These are phyloP conservation scores for Drosophila lutescens DNA, from an alignment of 2,888 invertebrate species.

Conservation along the genomic window DNA sequence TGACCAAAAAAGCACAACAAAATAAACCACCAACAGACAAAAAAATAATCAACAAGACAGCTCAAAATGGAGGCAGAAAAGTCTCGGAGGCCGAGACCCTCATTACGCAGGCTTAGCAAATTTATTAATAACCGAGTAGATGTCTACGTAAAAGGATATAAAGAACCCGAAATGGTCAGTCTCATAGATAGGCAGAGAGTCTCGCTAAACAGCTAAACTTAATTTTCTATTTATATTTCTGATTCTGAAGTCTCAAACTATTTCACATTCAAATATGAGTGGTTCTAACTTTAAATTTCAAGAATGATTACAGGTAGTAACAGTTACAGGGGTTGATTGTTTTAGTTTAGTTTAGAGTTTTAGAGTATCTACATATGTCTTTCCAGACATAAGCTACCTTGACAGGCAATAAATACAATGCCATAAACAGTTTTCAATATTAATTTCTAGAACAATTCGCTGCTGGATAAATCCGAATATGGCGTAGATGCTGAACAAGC, in stretches of 20 bases:
- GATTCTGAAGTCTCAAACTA: too few relatives aligned
- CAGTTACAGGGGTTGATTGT: too few relatives aligned
- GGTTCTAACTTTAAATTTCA: too few relatives aligned
- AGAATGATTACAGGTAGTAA: too few relatives aligned
- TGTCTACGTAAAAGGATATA: neutral
- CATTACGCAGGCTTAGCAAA: conserved; percentile 31
- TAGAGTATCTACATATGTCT: neutral
- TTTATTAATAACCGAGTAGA: conserved; percentile 41
- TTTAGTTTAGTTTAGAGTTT: too few relatives aligned
- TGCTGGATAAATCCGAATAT: conserved; percentile 22
- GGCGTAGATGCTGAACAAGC: conserved; percentile 18
- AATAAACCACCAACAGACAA: conserved; percentile 6
- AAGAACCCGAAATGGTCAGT: neutral
- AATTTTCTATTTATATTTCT: neutral
- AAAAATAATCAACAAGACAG: conserved; percentile 27
- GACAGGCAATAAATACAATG: conserved; percentile 5
- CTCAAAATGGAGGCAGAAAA: conserved; percentile 14
- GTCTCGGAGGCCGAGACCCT: conserved; percentile 15
- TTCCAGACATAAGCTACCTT: neutral
- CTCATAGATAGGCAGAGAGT: neutral
- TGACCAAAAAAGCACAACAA: conserved; percentile 51
- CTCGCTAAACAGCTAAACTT: neutral
- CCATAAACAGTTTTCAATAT: conserved; percentile 22
- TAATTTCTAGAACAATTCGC: conserved; percentile 39
- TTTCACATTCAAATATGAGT: too few relatives aligned